Percentiles rank a stretch among this genome's conserved stretches.
phyloP scores from a whole-genome alignment of 30 jellyfish, hydroid and myxozoan genomes.

The Cassiopea andromeda region DNA sequence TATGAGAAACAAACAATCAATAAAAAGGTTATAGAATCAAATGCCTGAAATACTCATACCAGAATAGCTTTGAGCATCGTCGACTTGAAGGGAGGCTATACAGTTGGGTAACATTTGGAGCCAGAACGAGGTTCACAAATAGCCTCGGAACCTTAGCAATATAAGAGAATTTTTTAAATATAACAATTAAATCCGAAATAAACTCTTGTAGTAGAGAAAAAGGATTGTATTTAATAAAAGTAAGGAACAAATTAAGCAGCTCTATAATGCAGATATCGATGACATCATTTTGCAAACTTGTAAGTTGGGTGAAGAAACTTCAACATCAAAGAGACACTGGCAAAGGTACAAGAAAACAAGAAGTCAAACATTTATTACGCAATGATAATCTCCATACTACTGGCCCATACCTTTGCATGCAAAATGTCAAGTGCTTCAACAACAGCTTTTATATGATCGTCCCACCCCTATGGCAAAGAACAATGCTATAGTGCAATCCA shows the following conservation, averaged over 20 bases:
- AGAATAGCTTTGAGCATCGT: constrained; percentile 45
- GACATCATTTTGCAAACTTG: no score
- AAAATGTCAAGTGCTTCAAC: constrained; percentile 54
- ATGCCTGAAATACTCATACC: constrained; percentile 30
- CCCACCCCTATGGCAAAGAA: constrained; percentile 47
- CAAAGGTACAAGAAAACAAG: no score
- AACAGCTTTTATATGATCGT: constrained; percentile 49
- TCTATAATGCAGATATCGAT: no score
- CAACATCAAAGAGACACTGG: no score
- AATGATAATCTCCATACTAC: no score
- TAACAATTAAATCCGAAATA: neutral
- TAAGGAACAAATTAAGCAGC: no score
- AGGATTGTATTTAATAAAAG: no score
- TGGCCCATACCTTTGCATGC: constrained; percentile 41
- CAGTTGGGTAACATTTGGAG: constrained; percentile 66
- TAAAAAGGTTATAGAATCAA: neutral
- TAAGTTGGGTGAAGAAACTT: no score
- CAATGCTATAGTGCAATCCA: neutral
- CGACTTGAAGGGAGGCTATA: constrained; percentile 15
- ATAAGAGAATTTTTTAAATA: neutral
- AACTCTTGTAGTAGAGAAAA: neutral
- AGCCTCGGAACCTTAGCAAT: constrained; percentile 59
- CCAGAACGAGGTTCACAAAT: constrained; percentile 58
- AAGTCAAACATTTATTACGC: no score
- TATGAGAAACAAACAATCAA: neutral